Evolutionary conservation across 2,797 vertebrate genomes (phyloP).

Genomic region (Argya squamiceps): DNA sequence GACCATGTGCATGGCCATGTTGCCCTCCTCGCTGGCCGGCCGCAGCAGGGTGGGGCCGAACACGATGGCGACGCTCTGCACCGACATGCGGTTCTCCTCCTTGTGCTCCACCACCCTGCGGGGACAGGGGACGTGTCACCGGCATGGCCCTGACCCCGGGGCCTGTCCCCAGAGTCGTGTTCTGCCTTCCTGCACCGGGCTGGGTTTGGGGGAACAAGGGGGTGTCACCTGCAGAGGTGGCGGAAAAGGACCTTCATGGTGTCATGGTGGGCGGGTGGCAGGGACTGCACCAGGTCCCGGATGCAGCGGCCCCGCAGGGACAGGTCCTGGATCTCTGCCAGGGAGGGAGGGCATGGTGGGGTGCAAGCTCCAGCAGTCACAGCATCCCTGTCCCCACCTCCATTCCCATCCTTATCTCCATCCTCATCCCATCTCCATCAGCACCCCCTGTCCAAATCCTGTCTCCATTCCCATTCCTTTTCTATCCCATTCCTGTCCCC

Average conservation of each 20-base stretch:
- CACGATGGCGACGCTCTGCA: constrained; percentile 91
- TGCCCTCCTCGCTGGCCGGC: constrained; percentile 84
- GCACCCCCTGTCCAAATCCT: background rate
- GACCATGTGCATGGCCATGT: constrained; percentile 91
- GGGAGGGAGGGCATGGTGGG: background rate
- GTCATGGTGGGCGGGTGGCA: constrained; percentile 86
- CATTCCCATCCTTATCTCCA: no score
- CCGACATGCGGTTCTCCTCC: constrained; percentile 91
- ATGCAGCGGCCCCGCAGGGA: constrained; percentile 76
- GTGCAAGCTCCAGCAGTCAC: rapidly evolving
- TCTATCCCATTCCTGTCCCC: background rate
- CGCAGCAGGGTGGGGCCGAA: constrained; percentile 92
- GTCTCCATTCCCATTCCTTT: background rate
- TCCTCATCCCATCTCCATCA: background rate
- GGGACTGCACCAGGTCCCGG: constrained; percentile 82
- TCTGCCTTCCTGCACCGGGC: rapidly evolving
- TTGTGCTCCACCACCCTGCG: constrained; percentile 82
- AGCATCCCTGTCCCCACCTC: background rate
- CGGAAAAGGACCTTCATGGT: constrained; percentile 89
- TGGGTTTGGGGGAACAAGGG: background rate
- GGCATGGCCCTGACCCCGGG: rapidly evolving
- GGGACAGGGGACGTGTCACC: background rate
- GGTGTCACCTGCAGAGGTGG: constrained; percentile 87
- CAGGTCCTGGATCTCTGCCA: constrained; percentile 82
- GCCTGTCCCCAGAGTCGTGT: background rate